Evolutionary conservation across 2,797 vertebrate species (phyloP), one percentile per base, ranked within the genome.

Genomic region (Sciaenops ocellatus): DNA sequence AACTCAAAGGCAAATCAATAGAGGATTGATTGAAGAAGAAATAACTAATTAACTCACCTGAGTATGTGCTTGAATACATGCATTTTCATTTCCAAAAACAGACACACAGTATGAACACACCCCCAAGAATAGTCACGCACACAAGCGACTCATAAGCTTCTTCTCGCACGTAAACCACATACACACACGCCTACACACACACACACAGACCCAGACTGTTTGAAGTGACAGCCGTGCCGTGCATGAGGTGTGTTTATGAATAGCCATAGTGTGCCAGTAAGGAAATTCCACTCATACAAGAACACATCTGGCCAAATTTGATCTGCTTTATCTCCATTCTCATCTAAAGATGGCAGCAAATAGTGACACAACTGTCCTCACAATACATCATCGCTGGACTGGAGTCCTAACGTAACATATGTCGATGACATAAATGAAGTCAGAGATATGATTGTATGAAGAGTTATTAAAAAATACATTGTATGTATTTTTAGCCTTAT

Each of bases 201-300:
- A 51, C 18, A 46, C 62, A 34, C 61, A 60, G 22, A 61, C 57
- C 24, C 50, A 42, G 63, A 80, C 60, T 51, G 72, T 81, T 82
- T 84, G 67, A 80, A 85, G 59, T 59, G 80, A 83, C 86, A 79
- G 80, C 26, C 42, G 10, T 82, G 64, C 77, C 78, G 71, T 88
- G 87, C 85, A 47, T 65, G 71, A 79, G 55, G 55, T 85, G 76
- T 89, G 84, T 92, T 92, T 90, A 87, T 90, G 88, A 89, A 76
- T 83, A 76, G 75, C 68, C 59, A 54, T 56, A 41, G 51, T 82
- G 86, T 87, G 87, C 90, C 82, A 83, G 78, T 34, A 11, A 46
- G 84, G 86, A 93, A 89, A 93, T 94, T 92, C 73, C 72, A 85
- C 67, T 88, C 88, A 87, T 89, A 77, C 64, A 75, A 66, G 78